A percentile compares a stretch with the other conserved stretches of the same genome.
Evolutionary conservation across 2,888 invertebrate genomes (phyloP).

Genomic region (Subacronicta megacephala): DNA sequence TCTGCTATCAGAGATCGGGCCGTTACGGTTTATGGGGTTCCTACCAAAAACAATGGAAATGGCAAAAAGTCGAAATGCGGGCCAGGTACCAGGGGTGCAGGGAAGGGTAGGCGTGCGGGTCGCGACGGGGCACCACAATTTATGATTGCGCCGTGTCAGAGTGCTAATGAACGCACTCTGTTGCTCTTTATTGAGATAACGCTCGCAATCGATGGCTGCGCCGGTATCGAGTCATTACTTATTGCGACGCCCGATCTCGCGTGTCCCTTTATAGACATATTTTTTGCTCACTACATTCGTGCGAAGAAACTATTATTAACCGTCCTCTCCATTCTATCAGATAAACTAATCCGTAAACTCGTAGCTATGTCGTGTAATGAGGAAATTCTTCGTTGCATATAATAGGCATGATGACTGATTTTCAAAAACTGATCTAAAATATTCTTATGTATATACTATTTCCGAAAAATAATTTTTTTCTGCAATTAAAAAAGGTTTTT

Average conservation of each 20-base stretch:
- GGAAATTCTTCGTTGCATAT: constrained; percentile 62
- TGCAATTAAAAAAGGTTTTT: too few relatives aligned
- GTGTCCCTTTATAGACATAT: constrained; percentile 79
- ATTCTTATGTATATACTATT: too few relatives aligned
- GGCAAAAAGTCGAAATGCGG: constrained; percentile 87
- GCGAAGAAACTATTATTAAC: constrained; percentile 82
- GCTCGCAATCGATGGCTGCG: constrained; percentile 80
- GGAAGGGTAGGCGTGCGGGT: constrained; percentile 82
- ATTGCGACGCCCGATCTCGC: constrained; percentile 81
- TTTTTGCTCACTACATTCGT: constrained; percentile 79
- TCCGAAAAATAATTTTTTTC: too few relatives aligned
- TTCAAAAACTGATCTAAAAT: too few relatives aligned
- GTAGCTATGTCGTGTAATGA: constrained; percentile 66
- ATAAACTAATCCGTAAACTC: constrained; percentile 79
- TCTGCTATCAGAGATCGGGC: constrained; percentile 81
- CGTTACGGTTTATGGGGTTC: constrained; percentile 85
- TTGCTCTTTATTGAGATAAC: constrained; percentile 89
- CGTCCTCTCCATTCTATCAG: constrained; percentile 65
- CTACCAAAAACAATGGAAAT: constrained; percentile 87
- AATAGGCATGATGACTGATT: too few relatives aligned
- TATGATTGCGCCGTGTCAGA: constrained; percentile 88
- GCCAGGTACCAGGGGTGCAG: constrained; percentile 74
- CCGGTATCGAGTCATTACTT: constrained; percentile 82
- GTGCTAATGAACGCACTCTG: constrained; percentile 89
- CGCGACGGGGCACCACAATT: constrained; percentile 87